Evolutionary conservation across 2,797 vertebrate species (phyloP).

Genomic region (Mormyrops attenuatus): DNA sequence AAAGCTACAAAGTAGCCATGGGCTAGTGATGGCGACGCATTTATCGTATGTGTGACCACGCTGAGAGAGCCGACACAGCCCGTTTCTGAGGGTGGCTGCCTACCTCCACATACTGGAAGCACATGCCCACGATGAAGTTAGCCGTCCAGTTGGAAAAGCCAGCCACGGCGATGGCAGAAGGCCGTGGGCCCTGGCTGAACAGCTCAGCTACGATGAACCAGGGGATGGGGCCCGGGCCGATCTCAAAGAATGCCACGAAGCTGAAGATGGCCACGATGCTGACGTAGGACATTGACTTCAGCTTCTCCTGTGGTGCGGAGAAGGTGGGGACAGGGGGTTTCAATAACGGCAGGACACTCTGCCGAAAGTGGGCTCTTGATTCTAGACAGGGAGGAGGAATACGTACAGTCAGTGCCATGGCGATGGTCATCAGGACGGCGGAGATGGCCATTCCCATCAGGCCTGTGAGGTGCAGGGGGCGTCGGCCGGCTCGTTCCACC

Average conservation of each 20-base stretch:
- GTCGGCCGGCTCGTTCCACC: constrained; percentile 80
- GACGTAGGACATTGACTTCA: constrained; percentile 84
- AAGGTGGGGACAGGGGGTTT: not conserved
- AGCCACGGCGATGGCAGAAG: constrained; percentile 81
- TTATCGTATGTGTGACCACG: not conserved
- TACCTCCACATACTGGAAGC: constrained; percentile 89
- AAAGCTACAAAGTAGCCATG: not conserved
- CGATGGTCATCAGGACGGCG: constrained; percentile 80
- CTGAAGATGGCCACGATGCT: constrained; percentile 86
- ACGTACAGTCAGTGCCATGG: constrained; percentile 78
- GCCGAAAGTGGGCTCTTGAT: not conserved
- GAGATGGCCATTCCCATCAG: constrained; percentile 86
- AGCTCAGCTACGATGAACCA: constrained; percentile 96
- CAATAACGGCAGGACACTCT: not conserved
- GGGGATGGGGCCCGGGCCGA: constrained; percentile 89
- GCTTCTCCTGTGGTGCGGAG: constrained; percentile 65
- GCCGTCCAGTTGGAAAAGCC: constrained; percentile 93
- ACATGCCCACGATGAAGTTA: constrained; percentile 92
- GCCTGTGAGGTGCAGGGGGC: constrained; percentile 83
- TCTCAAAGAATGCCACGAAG: constrained; percentile 94
- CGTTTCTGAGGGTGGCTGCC: not conserved
- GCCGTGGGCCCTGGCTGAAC: constrained; percentile 92
- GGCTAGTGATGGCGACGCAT: not conserved
- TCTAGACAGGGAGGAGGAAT: not conserved
- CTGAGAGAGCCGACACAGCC: not conserved